A percentile compares a stretch with the other conserved stretches of the same genome.
Conservation (phyloP, 2,888 invertebrate genomes). For the Geotrupes spiniger region DNA sequence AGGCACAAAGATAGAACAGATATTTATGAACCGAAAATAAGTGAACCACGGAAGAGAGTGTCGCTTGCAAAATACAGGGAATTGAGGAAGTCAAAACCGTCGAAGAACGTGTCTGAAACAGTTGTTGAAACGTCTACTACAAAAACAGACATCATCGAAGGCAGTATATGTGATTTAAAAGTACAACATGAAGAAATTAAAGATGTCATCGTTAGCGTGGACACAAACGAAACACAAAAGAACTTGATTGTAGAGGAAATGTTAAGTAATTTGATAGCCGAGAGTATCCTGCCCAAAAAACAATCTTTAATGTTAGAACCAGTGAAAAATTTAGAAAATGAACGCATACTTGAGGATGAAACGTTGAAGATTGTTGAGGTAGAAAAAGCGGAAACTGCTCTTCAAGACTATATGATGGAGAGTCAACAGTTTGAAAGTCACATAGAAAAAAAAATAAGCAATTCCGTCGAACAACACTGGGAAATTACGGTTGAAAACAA, state of each 20-base stretch:
- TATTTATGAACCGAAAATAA: too few relatives aligned
- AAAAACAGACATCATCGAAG: too few relatives aligned
- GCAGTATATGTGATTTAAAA: too few relatives aligned
- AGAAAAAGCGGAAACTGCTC: constrained; percentile 2
- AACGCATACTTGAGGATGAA: neutral
- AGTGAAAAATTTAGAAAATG: too few relatives aligned
- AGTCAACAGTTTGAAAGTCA: neutral
- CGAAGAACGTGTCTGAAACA: too few relatives aligned
- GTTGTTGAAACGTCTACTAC: too few relatives aligned
- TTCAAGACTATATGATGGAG: constrained; percentile 1
- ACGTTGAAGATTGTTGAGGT: neutral
- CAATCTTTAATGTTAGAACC: too few relatives aligned
- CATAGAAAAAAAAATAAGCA: neutral
- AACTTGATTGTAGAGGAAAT: neutral
- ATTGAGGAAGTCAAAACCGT: too few relatives aligned
- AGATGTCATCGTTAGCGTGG: neutral
- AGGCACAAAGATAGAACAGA: too few relatives aligned
- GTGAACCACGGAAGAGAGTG: too few relatives aligned
- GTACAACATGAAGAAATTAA: neutral
- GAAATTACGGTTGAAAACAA: too few relatives aligned
- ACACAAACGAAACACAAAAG: neutral
- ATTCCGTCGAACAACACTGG: neutral
- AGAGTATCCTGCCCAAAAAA: neutral
- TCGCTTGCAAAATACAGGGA: too few relatives aligned
- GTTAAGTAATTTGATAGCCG: neutral